A percentile compares a stretch with the other conserved stretches of the same genome.
phyloP scores from a whole-genome alignment of 1,140 invertebrate genomes.

The Drosophila bocki region DNA sequence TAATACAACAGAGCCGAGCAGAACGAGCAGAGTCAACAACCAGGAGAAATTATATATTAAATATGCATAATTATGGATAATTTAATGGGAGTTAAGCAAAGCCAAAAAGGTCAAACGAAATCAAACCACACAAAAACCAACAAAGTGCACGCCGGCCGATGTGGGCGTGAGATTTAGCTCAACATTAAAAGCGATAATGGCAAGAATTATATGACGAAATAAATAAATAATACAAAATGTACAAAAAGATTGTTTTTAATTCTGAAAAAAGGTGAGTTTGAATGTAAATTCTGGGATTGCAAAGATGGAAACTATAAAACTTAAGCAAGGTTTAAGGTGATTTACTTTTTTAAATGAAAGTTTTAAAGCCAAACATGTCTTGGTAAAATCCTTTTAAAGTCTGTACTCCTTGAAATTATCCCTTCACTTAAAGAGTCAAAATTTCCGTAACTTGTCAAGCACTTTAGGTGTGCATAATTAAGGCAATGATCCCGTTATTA shows the following conservation, averaged over 20 bases:
- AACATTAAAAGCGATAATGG: constrained; percentile 73
- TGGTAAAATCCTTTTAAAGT: neutral
- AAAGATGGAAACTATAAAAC: neutral
- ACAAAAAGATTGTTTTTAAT: constrained; percentile 9
- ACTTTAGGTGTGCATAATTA: constrained; percentile 61
- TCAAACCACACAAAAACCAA: constrained; percentile 72
- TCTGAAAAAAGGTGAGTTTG: neutral
- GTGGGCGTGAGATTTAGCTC: constrained; percentile 73
- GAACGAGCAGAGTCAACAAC: constrained; percentile 25
- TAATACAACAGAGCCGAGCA: constrained; percentile 32
- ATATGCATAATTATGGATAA: constrained; percentile 70
- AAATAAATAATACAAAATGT: constrained; percentile 67
- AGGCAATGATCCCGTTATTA: constrained; percentile 50
- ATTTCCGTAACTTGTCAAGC: constrained; percentile 2
- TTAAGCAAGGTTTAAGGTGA: no score
- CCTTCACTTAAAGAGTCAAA: neutral
- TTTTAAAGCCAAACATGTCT: neutral
- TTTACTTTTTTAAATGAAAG: neutral
- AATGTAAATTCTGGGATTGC: neutral
- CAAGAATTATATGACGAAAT: constrained; percentile 80
- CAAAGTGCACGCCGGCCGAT: constrained; percentile 55
- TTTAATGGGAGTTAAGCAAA: constrained; percentile 67
- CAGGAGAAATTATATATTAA: constrained; percentile 56
- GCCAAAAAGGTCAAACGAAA: constrained; percentile 61
- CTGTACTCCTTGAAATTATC: neutral